Conservation (phyloP, 2,113 vertebrate genomes). For the Epinephelus fuscoguttatus region DNA sequence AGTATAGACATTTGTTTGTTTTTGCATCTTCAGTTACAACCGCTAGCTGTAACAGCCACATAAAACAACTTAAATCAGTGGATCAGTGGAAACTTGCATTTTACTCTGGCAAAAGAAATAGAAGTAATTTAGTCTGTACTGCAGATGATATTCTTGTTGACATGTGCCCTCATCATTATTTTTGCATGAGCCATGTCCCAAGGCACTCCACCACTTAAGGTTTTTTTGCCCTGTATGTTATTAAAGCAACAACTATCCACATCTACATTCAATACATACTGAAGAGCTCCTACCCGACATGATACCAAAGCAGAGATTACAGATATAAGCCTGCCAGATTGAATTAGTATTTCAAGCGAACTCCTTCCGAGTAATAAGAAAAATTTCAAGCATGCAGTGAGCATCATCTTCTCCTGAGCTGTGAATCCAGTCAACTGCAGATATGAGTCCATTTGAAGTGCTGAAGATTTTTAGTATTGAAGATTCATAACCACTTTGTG, state of each 20-base stretch:
- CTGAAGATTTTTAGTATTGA: background rate
- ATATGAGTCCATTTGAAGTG: conserved; percentile 21
- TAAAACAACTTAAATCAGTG: too few relatives aligned
- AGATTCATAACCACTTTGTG: background rate
- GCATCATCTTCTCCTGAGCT: background rate
- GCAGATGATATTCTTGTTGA: background rate
- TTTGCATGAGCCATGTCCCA: background rate
- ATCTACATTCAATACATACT: background rate
- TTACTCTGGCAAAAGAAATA: background rate
- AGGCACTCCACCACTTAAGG: background rate
- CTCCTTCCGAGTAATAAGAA: conserved; percentile 14
- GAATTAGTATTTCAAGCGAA: conserved; percentile 38
- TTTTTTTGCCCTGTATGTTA: background rate
- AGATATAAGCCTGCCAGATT: conserved; percentile 3
- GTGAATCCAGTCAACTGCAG: background rate
- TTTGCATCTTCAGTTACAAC: too few relatives aligned
- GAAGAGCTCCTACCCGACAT: background rate
- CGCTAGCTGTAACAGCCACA: too few relatives aligned
- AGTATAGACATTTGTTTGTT: too few relatives aligned
- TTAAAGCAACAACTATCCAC: background rate
- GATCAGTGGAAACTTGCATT: too few relatives aligned
- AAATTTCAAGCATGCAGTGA: conserved; percentile 30
- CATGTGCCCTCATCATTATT: background rate
- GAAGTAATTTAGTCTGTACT: background rate
- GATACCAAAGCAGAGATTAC: background rate